phyloP scores from a whole-genome alignment of 2,888 invertebrate species.

The Archips crataeganus region DNA sequence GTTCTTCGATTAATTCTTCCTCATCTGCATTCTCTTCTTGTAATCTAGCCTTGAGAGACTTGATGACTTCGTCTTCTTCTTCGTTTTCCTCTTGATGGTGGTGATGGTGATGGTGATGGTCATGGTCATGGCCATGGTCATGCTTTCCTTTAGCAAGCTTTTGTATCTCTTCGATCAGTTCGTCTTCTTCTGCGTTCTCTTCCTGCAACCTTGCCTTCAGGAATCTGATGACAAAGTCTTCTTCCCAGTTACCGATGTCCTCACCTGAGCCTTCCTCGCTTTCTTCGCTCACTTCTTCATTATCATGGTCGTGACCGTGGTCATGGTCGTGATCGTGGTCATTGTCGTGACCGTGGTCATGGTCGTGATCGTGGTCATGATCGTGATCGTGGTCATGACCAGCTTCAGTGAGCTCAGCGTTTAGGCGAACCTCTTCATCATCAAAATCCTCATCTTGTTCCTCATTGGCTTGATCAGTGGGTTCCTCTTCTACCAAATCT shows the following conservation, averaged over 20 bases:
- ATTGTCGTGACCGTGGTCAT: no score
- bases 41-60: slow-evolving; percentile 6
- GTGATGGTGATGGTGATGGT: not conserved
- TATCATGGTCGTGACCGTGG: not conserved
- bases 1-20: slow-evolving; percentile 28
- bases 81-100: not conserved
- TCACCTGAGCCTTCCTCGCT: slow-evolving; percentile 42
- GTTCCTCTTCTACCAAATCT: slow-evolving; percentile 58
- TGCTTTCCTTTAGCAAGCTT: not conserved
- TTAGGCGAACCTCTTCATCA: not conserved
- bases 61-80: not conserved
- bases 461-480: slow-evolving; percentile 32
- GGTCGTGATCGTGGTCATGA: not conserved
- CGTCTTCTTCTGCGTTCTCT: slow-evolving; percentile 15
- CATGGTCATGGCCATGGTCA: not conserved
- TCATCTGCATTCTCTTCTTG: slow-evolving; percentile 25
- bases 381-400: not conserved
- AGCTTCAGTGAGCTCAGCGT: slow-evolving; percentile 7
- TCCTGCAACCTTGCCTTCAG: slow-evolving; percentile 13
- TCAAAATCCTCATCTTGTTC: slow-evolving; percentile 18
- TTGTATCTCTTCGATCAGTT: slow-evolving; percentile 28
- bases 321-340: slow-evolving; percentile 1
- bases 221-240: slow-evolving; percentile 4
- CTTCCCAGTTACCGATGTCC: slow-evolving; percentile 17
- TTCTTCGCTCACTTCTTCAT: slow-evolving; percentile 18